These are phyloP conservation scores for Macrocentrus cingulum DNA, from an alignment of 1,140 invertebrate species.

Conservation along the genomic window DNA sequence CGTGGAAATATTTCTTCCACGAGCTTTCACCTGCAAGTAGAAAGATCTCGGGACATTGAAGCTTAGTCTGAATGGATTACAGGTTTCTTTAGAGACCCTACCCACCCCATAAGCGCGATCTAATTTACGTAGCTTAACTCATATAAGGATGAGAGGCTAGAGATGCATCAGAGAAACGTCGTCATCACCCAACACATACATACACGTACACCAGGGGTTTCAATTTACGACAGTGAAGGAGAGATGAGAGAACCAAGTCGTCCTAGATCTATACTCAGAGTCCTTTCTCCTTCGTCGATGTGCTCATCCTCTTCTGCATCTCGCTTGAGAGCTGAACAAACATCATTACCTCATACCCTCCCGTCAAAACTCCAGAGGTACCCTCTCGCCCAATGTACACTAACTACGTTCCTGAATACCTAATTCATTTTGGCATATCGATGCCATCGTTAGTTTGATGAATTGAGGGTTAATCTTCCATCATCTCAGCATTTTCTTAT, in stretches of 20 bases:
- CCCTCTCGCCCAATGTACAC: slow-evolving; percentile 38
- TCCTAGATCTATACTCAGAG: not conserved
- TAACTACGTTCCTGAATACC: slow-evolving; percentile 37
- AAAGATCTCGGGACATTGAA: no score
- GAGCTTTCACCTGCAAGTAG: no score
- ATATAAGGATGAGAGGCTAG: slow-evolving; percentile 47
- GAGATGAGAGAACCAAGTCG: not conserved
- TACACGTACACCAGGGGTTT: no score
- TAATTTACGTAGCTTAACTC: slow-evolving; percentile 55
- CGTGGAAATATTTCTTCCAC: no score
- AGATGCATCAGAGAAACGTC: slow-evolving; percentile 38
- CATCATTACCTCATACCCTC: slow-evolving; percentile 49
- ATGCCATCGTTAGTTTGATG: slow-evolving; percentile 37
- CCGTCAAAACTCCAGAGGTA: not conserved
- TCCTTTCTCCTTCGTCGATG: slow-evolving; percentile 2
- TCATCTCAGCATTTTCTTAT: not conserved
- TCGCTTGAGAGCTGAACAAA: slow-evolving; percentile 46
- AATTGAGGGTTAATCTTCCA: not conserved
- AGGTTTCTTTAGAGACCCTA: no score
- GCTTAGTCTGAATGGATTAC: no score
- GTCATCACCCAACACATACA: slow-evolving; percentile 39
- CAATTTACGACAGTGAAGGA: slow-evolving; percentile 44
- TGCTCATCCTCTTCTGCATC: slow-evolving; percentile 9
- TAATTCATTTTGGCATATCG: slow-evolving; percentile 41
- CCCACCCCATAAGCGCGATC: slow-evolving; percentile 38